Percentiles rank a stretch among this genome's conserved stretches.
These are phyloP conservation scores for Coreius guichenoti DNA, from an alignment of 2,797 vertebrate genomes.

Conservation along the genomic window DNA sequence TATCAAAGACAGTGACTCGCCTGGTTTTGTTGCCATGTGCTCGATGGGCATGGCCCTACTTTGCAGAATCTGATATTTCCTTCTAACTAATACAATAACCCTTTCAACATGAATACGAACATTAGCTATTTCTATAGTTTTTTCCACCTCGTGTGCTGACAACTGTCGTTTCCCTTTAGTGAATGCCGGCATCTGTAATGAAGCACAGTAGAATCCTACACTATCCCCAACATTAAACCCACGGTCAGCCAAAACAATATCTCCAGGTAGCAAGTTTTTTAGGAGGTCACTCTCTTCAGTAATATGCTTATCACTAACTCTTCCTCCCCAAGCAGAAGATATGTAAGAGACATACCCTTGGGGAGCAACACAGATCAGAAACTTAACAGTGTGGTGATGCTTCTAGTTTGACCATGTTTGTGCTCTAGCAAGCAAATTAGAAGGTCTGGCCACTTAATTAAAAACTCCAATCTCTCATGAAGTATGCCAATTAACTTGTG, in stretches of 20 bases:
- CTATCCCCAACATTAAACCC: too few relatives aligned
- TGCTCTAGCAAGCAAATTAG: slow-evolving; percentile 40
- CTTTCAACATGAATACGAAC: background rate
- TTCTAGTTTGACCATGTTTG: slow-evolving; percentile 17
- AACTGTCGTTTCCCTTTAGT: background rate
- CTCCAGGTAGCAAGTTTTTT: too few relatives aligned
- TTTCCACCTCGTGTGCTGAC: background rate
- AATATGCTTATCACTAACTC: too few relatives aligned
- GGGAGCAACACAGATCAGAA: background rate
- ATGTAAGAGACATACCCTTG: too few relatives aligned
- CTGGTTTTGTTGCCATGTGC: slow-evolving; percentile 2
- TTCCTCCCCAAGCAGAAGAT: too few relatives aligned
- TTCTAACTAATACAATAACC: background rate
- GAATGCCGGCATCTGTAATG: too few relatives aligned
- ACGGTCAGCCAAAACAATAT: too few relatives aligned
- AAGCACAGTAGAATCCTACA: too few relatives aligned
- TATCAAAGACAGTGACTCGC: background rate
- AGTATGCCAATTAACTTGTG: slow-evolving; percentile 24
- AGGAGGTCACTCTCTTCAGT: too few relatives aligned
- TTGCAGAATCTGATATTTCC: slow-evolving; percentile 12
- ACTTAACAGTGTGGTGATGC: slow-evolving; percentile 41
- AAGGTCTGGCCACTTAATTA: slow-evolving; percentile 16
- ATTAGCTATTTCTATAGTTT: background rate
- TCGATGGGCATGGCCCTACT: background rate
- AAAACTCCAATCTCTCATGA: slow-evolving; percentile 15